Conservation (phyloP, 1,140 invertebrate genomes). For the Arctopsyche grandis region DNA sequence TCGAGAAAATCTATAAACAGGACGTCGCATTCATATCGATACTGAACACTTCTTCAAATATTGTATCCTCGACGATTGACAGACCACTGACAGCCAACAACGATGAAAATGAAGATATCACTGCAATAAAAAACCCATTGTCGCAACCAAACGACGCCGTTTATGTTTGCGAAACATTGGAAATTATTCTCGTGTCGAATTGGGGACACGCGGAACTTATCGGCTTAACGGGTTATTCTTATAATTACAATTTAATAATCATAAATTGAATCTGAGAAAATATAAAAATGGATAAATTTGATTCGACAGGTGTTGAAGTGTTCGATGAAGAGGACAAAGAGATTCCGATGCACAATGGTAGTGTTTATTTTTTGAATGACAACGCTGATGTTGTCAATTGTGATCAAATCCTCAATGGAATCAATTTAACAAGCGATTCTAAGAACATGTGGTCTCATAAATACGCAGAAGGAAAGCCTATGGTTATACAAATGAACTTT, state of each 20-base stretch:
- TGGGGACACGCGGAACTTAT: constrained; percentile 69
- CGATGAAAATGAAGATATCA: constrained; percentile 56
- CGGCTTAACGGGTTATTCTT: constrained; percentile 69
- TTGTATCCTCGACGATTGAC: constrained; percentile 57
- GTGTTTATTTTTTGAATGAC: constrained; percentile 37
- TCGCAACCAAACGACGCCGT: constrained; percentile 58
- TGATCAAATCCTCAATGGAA: constrained; percentile 67
- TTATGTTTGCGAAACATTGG: constrained; percentile 64
- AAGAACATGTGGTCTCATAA: constrained; percentile 72
- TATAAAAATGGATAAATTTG: not conserved
- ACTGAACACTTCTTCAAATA: constrained; percentile 59
- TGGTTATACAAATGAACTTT: constrained; percentile 67
- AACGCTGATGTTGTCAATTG: constrained; percentile 56
- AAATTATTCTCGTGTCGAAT: constrained; percentile 68
- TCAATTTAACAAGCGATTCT: constrained; percentile 69
- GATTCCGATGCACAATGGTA: constrained; percentile 32
- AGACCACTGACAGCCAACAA: constrained; percentile 69
- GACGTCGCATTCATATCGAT: constrained; percentile 74
- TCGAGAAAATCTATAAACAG: constrained; percentile 78
- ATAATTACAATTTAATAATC: not conserved
- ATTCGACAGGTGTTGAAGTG: constrained; percentile 50
- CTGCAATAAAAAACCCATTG: constrained; percentile 51
- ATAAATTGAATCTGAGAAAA: not conserved
- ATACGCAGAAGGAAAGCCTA: constrained; percentile 60
- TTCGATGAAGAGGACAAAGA: constrained; percentile 48